Evolutionary conservation across 2,797 vertebrate species (phyloP), one percentile per base, ranked within the genome.

Genomic region (Catharus ustulatus): DNA sequence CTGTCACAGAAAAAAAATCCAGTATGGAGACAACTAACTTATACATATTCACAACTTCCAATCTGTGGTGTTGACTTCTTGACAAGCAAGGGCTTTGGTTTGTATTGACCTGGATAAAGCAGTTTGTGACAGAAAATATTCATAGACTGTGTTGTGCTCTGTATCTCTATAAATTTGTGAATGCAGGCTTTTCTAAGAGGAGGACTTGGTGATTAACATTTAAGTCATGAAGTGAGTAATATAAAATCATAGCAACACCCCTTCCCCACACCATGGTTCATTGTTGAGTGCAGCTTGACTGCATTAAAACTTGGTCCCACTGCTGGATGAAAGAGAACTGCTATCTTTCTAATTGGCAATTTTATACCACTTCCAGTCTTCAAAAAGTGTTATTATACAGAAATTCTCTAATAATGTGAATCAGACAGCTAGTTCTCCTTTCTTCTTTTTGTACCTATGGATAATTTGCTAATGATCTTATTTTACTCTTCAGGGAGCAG

Each of bases 381-480:
- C 92, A 96, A 86, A 95, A 94, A 76, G 21, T 81, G 69, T 88
- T 92, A 93, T 93, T 88, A 86, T 91, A 82, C 38, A 93, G 83
- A 91, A 95, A 91, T 90, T 92, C 82, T 92, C 32, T 86, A 95
- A 92, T 93, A 93, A 96, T 91, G 84, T 96, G 87, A 69, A 90
- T 86, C 89, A 93, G 79, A 46, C 62, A 91, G 24, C 63, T 88
- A 79, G 27, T 71, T 90, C 83, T 84, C 74, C 48, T 82, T 92
- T 58, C 92, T 92, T 55, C 67, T 76, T 87, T 46, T 42, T 45
- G 40, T 69, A 84, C 55, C 55, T 63, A 69, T 74, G 51, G 40
- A 82, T 88, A 94, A 87, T 96, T 94, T 94, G 59, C 74, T 96
- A 91, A 96, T 91, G 91, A 90, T 94, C 61, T 93, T 94, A 94